Percentiles rank a stretch among this genome's conserved stretches.
phyloP scores from a whole-genome alignment of 2,113 vertebrate species.

The Laticauda colubrina region DNA sequence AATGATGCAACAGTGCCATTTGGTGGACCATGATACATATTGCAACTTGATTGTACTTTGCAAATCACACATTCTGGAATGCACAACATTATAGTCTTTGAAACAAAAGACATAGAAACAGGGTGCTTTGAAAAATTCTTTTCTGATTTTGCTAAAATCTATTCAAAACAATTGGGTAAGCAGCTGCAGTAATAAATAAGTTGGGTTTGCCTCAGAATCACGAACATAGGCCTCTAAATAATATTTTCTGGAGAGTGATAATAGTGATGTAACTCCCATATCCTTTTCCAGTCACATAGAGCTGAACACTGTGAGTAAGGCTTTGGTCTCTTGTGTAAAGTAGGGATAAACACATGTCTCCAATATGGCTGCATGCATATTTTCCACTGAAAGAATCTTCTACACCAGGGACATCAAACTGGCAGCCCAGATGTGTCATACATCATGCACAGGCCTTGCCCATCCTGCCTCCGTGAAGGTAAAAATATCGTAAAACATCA shows the following conservation, averaged over 20 bases:
- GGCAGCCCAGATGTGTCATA: no score
- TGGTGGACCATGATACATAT: background rate
- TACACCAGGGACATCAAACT: no score
- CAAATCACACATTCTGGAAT: background rate
- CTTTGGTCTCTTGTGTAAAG: background rate
- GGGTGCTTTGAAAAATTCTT: background rate
- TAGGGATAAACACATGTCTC: background rate
- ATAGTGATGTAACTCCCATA: background rate
- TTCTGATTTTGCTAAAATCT: background rate
- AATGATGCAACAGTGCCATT: conserved; percentile 9
- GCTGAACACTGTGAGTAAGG: background rate
- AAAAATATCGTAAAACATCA: no score
- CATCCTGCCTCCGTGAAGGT: no score
- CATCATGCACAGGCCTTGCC: no score
- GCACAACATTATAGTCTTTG: background rate
- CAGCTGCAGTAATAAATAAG: background rate
- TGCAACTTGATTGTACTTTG: background rate
- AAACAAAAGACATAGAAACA: background rate
- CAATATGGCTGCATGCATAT: background rate
- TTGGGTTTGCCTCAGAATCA: background rate
- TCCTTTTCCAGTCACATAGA: background rate
- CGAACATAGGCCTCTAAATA: background rate
- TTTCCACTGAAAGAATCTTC: background rate
- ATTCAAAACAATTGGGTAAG: background rate
- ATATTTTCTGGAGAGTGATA: background rate